Evolutionary conservation across 2,113 vertebrate species (phyloP), one percentile per base, ranked within the genome.

Genomic region (Eptesicus fuscus): DNA sequence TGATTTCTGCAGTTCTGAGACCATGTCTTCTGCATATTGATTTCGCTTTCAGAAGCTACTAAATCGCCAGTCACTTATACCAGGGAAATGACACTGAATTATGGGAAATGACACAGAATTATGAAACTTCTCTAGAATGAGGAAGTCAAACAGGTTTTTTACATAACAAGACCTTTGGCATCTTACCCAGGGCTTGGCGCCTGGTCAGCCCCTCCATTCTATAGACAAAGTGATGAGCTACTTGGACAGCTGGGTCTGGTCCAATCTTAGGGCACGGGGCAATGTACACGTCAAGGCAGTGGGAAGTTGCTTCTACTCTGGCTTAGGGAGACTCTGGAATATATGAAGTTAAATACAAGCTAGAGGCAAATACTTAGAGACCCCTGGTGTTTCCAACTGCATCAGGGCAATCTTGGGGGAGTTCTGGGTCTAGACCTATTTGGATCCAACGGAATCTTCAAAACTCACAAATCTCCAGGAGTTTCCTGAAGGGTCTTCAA

Each of bases 81-180:
- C 56, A 82, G 77, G 92, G 82, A 20, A 97, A 86, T 77, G 95
- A 96, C 79, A 97, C 80, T 96, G 95, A 88, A 92, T 86, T 70
- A 86, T 96, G 77, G 92, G 79, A 20, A 97, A 86, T 74, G 95
- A 96, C 79, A 97, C 80, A 97, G 96, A 88, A 92, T 86, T 70
- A 86, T 96, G 96, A 96, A 97, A 97, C 2, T 49, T 53, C 30
- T 82, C 56, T 77, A 91, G 61, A 59, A 83, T 8, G 23, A 97
- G 63, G 59, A n/a, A 73, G 97, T 91, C 80, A 96, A 97, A 94
- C 90, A 93, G 83, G 83, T 95, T 96, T 83, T 56, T 98, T 97
- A 96, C 14, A 42, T 96, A 97, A 97, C 10, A 42, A 70, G 63
- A 84, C 37, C 51, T 95, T 83, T 91, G 88, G 88, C 78, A 92